Conservation (phyloP, 1,140 invertebrate species). For the Drosophila insularis region DNA sequence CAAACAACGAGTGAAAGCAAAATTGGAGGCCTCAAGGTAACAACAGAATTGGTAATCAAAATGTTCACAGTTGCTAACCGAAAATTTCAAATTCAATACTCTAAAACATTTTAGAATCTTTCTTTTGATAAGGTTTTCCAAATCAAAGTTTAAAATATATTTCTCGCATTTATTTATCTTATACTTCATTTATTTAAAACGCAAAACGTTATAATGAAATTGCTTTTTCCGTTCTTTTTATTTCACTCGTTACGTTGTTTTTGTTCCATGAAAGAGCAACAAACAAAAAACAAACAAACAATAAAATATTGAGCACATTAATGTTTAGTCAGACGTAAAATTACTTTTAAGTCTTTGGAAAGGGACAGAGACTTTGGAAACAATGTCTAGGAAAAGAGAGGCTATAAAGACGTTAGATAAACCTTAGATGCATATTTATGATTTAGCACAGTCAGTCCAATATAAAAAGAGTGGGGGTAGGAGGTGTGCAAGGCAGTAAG, state of each 20-base stretch:
- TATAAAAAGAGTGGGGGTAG: conserved; percentile 24
- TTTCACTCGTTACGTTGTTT: conserved; percentile 54
- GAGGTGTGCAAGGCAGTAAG: neutral
- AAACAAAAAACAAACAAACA: conserved; percentile 79
- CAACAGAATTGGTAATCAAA: too few relatives aligned
- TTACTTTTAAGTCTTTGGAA: conserved; percentile 79
- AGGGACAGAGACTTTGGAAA: conserved; percentile 26
- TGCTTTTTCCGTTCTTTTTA: conserved; percentile 16
- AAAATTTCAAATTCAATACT: too few relatives aligned
- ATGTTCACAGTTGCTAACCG: too few relatives aligned
- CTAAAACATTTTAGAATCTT: too few relatives aligned
- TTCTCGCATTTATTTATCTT: conserved; percentile 4
- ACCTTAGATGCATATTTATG: conserved; percentile 79
- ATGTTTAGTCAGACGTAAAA: conserved; percentile 83
- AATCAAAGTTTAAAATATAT: neutral
- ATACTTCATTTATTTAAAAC: neutral
- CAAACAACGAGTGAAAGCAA: conserved; percentile 37
- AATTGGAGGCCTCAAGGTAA: neutral
- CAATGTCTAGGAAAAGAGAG: conserved; percentile 25
- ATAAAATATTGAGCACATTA: conserved; percentile 83
- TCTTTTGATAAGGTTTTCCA: too few relatives aligned
- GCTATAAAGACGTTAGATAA: conserved; percentile 78
- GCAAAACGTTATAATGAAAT: conserved; percentile 8
- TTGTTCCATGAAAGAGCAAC: conserved; percentile 55
- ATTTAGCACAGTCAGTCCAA: conserved; percentile 60